Base-by-base conservation (phyloP, 2,888 invertebrate species). In the Zhuqinia jingwanae region DNA sequence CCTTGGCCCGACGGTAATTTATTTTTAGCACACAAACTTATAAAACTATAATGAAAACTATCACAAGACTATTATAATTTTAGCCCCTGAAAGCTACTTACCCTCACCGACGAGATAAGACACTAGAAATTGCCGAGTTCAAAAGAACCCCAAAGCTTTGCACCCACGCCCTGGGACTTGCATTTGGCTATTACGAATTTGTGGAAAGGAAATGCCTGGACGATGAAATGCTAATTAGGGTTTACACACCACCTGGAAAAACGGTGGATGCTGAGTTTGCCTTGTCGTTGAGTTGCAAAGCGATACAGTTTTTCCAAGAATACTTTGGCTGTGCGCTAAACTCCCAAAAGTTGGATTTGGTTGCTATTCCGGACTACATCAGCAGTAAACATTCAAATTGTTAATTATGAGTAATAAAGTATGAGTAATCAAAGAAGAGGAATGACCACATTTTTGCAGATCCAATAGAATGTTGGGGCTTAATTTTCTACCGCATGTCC, bases 381-480 rank as follows among this genome's bases (percentile, higher is more conserved):
- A 96, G 96, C 88, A 98, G 94, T 94, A 63, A 30, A 11, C n/a
- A n/a, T n/a, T n/a, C n/a, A n/a, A n/a, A n/a, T n/a, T n/a, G n/a
- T n/a, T n/a, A n/a, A n/a, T n/a, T n/a, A n/a, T n/a, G n/a, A n/a
- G n/a, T n/a, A n/a, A n/a, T n/a, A n/a, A n/a, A n/a, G n/a, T n/a
- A n/a, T n/a, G n/a, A n/a, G n/a, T n/a, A n/a, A n/a, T n/a, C n/a
- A n/a, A n/a, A n/a, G n/a, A n/a, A n/a, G n/a, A n/a, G n/a, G n/a
- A n/a, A n/a, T n/a, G n/a, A n/a, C n/a, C n/a, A n/a, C n/a, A n/a
- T n/a, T n/a, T n/a, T n/a, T n/a, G 93, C 22, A 93, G 94, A 97
- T 90, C 98, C 99, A 81, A 99, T 99, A 98, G 98, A 99, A 93
- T 99, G 99, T 93, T 99, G 99, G 99, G 99, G 99, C 8, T 91